Base-by-base conservation (phyloP, 1,140 invertebrate species). In the Phortica variegata region DNA sequence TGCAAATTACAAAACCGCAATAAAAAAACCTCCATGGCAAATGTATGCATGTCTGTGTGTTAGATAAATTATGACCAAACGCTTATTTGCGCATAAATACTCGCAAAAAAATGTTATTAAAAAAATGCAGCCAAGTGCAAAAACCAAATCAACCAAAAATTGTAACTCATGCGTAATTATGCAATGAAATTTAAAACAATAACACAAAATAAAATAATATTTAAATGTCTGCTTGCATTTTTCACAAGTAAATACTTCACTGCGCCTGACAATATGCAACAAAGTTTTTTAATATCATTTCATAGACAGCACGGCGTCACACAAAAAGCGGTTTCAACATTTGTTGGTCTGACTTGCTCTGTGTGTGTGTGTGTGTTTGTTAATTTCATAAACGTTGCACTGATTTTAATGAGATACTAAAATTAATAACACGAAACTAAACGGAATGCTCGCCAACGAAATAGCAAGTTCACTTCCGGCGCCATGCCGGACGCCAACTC, bases 401-500 rank as follows among this genome's bases (percentile, higher is more conserved):
- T 51, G 49, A 49, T 50, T 66, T 57, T 65, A 66, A 66, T 66
- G 63, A 54, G 46, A 54, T 43, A 43, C 62, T 66, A 49, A 65
- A 65, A 65, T 65, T 65, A 65, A 65, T 66, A 66, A 66, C 61
- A 65, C 62, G 66, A 60, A 60, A n/a, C n/a, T n/a, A n/a, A n/a
- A n/a, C n/a, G n/a, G n/a, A n/a, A n/a, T n/a, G n/a, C n/a, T n/a
- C n/a, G n/a, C n/a, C n/a, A n/a, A n/a, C n/a, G n/a, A n/a, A n/a
- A n/a, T n/a, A n/a, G n/a, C n/a, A n/a, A n/a, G n/a, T n/a, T n/a
- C n/a, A n/a, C n/a, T n/a, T n/a, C n/a, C n/a, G n/a, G n/a, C n/a
- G n/a, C n/a, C n/a, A n/a, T n/a, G n/a, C n/a, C n/a, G n/a, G n/a
- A n/a, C n/a, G n/a, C n/a, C n/a, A n/a, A n/a, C n/a, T n/a, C n/a